Evolutionary conservation across 2,113 vertebrate genomes (phyloP), one percentile per base, ranked within the genome.

Genomic region (Ornithorhynchus anatinus): DNA sequence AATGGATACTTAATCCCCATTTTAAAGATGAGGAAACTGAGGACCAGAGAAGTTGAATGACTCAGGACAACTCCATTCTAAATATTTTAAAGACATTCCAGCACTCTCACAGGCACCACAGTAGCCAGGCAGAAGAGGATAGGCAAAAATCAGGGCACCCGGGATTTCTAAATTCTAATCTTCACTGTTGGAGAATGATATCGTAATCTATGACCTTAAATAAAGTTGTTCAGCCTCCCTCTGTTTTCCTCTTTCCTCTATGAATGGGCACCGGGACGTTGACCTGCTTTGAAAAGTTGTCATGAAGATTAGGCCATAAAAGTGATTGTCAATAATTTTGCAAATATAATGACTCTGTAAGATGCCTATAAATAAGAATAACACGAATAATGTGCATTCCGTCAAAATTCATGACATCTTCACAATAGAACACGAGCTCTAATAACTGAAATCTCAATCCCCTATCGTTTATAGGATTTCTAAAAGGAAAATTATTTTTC

Each of bases 181-280:
- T 72, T 66, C 35, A n/a, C n/a, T n/a, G n/a, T n/a, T n/a, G n/a
- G n/a, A n/a, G n/a, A n/a, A n/a, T 69, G 72, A 67, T 64, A 63
- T 67, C 72, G 67, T 81, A 72, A 59, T 72, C 42, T 63, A 39
- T 66, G 57, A 75, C 72, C 42, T 32, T 31, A 23, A 72, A 31
- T 36, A 33, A 39, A n/a, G 25, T n/a, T n/a, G n/a, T 17, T 40
- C 52, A 13, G 23, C 68, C 33, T 66, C 42, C 59, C 39, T 59
- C 45, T 59, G 38, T 40, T 68, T 78, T 64, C 36, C 38, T n/a
- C 14, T 20, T 51, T 72, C 58, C 36, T 32, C 29, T 2, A 25
- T 62, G 35, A 62, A 10, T 3, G 15, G 20, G 27, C 27, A 12
- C 25, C 13, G 57, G 32, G 31, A 23, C 43, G 11, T 32, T 23